Evolutionary conservation across 37 sponge, comb jelly and placozoan genomes (phyloP).

Genomic region (Spongilla lacustris): DNA sequence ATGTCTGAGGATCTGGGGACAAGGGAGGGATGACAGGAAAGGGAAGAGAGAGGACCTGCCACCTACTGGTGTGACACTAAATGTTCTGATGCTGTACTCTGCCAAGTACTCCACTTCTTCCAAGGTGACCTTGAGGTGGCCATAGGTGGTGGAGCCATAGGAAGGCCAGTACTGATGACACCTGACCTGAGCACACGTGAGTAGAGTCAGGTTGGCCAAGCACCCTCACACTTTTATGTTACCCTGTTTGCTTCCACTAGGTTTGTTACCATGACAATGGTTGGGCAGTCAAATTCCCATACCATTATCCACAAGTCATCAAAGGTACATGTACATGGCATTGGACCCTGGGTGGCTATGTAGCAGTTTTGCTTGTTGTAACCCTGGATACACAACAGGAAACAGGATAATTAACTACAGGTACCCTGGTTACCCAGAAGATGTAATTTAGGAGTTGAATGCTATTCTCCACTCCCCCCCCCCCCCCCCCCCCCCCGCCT

Average conservation of each 20-base stretch:
- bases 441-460: no score
- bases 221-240: neutral
- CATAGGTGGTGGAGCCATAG: conserved; percentile 75
- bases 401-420: no score
- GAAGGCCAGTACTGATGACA: conserved; percentile 95
- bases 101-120: conserved; percentile 78
- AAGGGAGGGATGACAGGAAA: neutral
- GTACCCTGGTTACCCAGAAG: no score
- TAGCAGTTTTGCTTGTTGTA: conserved; percentile 47
- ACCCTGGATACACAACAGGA: conserved; percentile 16
- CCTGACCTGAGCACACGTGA: conserved; percentile 47
- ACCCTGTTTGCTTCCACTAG: conserved; percentile 73
- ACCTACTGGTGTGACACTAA: conserved; percentile 62
- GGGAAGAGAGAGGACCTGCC: neutral
- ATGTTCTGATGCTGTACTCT: conserved; percentile 87
- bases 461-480: no score
- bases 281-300: conserved; percentile 67
- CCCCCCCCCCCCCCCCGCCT: neutral
- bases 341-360: conserved; percentile 71
- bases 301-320: conserved; percentile 77
- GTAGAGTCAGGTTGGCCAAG: neutral
- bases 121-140: conserved; percentile 74
- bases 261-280: conserved; percentile 80
- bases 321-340: conserved; percentile 46
- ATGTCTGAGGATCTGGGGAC: neutral